Evolutionary conservation across 2,888 invertebrate genomes (phyloP), one percentile per base, ranked within the genome.

Genomic region (Leistus spinibarbis): DNA sequence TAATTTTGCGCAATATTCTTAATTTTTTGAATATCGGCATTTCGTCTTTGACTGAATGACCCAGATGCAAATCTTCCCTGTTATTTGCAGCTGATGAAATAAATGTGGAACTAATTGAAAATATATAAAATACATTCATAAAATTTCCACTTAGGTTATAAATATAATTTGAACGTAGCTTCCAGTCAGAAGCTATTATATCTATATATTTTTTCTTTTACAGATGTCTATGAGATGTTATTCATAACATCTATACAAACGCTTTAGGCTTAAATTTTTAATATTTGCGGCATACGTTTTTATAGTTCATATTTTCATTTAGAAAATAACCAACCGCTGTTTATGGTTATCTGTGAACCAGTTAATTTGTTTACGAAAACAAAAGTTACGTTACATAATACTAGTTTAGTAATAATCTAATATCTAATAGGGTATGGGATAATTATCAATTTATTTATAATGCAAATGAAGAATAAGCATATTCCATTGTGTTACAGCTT

Each of bases 101-200:
- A 40, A 1, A 40, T 40, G 7, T 40, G 40, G 40, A 40, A 40
- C 40, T 40, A 1, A 40, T 40, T 5, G 40, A 40, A 1, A 40
- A 40, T 40, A 5, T 40, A 5, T 40, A 5, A 3, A 40, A 40
- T 40, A n/a, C 27, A 40, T 40, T 10, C 7, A 1, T 40, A 40
- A 10, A 10, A 64, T 71, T 65, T 65, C 56, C 63, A 70, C 70
- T 70, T 71, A 71, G 27, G 71, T 64, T 64, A 70, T 69, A 69
- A 70, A 70, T 53, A 63, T 71, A 56, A 54, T 24, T 54, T 65
- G 53, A 63, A 64, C 56, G 63, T 23, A 27, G 70, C 65, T 65
- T 54, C 65, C 60, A 56, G 22, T 65, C 27, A 56, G 64, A 54
- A 65, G 71, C 60, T 65, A 40, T 57, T 40, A 40, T n/a, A n/a